Conservation (phyloP, 2,797 vertebrate genomes). For the Pangasius macronema region DNA sequence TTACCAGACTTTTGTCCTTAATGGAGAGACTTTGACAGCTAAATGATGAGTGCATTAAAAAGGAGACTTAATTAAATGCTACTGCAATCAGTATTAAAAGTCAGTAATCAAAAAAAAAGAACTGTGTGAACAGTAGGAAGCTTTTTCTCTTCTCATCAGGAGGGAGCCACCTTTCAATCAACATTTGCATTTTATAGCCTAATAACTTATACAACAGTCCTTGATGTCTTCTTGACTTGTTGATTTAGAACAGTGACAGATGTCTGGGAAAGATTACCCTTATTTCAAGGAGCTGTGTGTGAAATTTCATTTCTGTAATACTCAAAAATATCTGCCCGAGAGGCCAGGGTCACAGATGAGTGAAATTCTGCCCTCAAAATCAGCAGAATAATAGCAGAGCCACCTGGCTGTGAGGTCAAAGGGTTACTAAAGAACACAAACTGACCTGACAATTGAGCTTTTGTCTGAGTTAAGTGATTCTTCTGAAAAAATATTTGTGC, state of each 20-base stretch:
- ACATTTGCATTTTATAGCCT: slow-evolving; percentile 16
- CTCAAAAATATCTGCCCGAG: neutral
- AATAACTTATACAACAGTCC: slow-evolving; percentile 16
- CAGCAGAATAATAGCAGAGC: slow-evolving; percentile 4
- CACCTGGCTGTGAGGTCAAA: slow-evolving; percentile 18
- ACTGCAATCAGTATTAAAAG: neutral
- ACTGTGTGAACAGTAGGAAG: neutral
- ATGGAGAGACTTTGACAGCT: neutral
- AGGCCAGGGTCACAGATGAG: slow-evolving; percentile 34
- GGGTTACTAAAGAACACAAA: slow-evolving; percentile 18
- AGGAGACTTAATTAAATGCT: neutral
- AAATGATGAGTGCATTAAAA: slow-evolving; percentile 25
- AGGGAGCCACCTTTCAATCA: slow-evolving; percentile 24
- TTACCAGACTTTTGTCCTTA: neutral
- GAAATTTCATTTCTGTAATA: neutral
- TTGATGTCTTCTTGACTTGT: neutral
- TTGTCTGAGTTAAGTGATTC: slow-evolving; percentile 3
- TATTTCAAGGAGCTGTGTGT: neutral
- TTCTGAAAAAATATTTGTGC: neutral
- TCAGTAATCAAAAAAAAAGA: slow-evolving; percentile 28
- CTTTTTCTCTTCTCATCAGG: slow-evolving; percentile 12
- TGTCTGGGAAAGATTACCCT: neutral
- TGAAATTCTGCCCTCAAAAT: slow-evolving; percentile 17
- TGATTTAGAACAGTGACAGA: neutral
- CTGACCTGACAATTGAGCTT: slow-evolving; percentile 6